These are phyloP conservation scores for Rhinophrynus dorsalis DNA, from an alignment of 2,797 vertebrate species.

Conservation along the genomic window DNA sequence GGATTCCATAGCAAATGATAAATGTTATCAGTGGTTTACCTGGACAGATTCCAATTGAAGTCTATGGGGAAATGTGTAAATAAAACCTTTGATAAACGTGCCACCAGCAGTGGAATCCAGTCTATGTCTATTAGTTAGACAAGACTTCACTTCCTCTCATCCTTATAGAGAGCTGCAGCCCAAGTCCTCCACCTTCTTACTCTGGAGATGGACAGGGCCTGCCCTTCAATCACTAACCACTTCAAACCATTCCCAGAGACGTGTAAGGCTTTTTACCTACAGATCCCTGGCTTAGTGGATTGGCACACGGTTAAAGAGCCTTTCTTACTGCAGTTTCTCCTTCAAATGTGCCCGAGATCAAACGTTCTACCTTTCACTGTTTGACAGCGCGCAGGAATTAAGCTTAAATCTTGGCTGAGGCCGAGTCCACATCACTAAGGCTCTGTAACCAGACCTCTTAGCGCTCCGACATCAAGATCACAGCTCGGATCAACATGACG, in stretches of 20 bases:
- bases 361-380: constrained; percentile 24
- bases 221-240: constrained; percentile 26
- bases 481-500: not conserved
- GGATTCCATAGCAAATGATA: too few relatives aligned
- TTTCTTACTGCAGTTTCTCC: constrained; percentile 25
- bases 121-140: too few relatives aligned
- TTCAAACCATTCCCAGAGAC: constrained; percentile 9
- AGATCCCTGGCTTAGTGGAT: constrained; percentile 25
- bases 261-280: constrained; percentile 6
- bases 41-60: too few relatives aligned
- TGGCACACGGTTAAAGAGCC: constrained; percentile 36
- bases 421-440: constrained; percentile 29
- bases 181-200: too few relatives aligned
- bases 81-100: too few relatives aligned
- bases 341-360: constrained; percentile 32
- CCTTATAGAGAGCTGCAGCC: too few relatives aligned
- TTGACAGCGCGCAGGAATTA: constrained; percentile 31
- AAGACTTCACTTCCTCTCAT: too few relatives aligned
- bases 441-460: constrained; percentile 27
- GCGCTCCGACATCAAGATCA: constrained; percentile 9
- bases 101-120: too few relatives aligned
- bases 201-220: too few relatives aligned
- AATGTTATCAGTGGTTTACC: too few relatives aligned
- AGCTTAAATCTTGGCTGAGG: constrained; percentile 22
- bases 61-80: too few relatives aligned